Conservation (phyloP, 2,888 invertebrate genomes). For the Pseudococcus longispinus region DNA sequence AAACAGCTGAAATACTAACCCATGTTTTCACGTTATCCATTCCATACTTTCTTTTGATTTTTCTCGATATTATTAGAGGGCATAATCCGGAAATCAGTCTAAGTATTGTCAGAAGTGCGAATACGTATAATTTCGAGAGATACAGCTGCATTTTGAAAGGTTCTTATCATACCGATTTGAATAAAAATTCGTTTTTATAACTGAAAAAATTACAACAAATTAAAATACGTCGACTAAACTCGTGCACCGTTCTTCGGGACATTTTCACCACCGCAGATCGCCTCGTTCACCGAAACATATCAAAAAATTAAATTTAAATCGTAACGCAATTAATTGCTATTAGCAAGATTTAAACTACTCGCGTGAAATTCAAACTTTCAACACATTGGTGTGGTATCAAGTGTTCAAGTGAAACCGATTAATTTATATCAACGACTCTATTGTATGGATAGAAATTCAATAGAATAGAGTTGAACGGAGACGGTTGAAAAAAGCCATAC, state of each 20-base stretch:
- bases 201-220: neutral
- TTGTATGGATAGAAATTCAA: slow-evolving; percentile 34
- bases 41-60: slow-evolving; percentile 51
- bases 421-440: slow-evolving; percentile 20
- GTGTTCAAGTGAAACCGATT: neutral
- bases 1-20: slow-evolving; percentile 33
- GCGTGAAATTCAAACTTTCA: neutral
- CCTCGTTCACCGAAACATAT: neutral
- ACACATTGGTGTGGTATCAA: neutral
- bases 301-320: neutral
- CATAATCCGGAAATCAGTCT: slow-evolving; percentile 57
- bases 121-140: slow-evolving; percentile 40
- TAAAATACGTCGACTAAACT: neutral
- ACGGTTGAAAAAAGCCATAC: slow-evolving; percentile 25
- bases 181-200: neutral
- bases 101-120: slow-evolving; percentile 48
- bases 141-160: slow-evolving; percentile 27
- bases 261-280: neutral
- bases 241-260: neutral
- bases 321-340: neutral
- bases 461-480: neutral
- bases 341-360: neutral
- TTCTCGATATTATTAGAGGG: slow-evolving; percentile 57
- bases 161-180: slow-evolving; percentile 34
- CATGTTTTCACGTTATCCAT: slow-evolving; percentile 39